Percentiles rank a stretch among this genome's conserved stretches.
Evolutionary conservation across 2,113 vertebrate species (phyloP).

Genomic region (Myiozetetes cayanensis): DNA sequence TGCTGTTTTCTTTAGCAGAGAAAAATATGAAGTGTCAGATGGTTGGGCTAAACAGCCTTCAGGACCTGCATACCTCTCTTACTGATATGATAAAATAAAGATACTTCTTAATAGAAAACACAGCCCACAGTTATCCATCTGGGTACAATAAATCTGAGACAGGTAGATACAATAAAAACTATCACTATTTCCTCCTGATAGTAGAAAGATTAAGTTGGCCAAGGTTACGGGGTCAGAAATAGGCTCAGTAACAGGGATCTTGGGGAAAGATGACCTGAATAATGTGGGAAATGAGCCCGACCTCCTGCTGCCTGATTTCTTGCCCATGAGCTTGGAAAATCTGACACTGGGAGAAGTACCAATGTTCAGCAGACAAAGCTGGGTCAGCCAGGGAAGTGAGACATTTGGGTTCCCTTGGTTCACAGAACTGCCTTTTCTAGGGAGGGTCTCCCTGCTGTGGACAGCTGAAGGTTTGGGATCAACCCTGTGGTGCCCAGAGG

Average conservation of each 20-base stretch:
- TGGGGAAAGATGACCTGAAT: not conserved
- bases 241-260: not conserved
- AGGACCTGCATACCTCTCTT: not conserved
- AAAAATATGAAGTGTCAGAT: not conserved
- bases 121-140: not conserved
- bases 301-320: not conserved
- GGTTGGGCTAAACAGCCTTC: not conserved
- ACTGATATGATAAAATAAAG: conserved; percentile 31
- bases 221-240: not conserved
- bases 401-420: rapidly evolving
- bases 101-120: conserved; percentile 33
- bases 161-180: conserved; percentile 18
- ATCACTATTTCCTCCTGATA: conserved; percentile 9
- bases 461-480: not conserved
- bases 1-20: not conserved
- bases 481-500: not conserved
- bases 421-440: not conserved
- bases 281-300: not conserved
- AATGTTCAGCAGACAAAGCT: not conserved
- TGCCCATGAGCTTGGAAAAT: not conserved
- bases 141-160: conserved; percentile 48
- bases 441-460: not conserved
- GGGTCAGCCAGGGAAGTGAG: not conserved
- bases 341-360: not conserved
- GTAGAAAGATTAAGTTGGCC: not conserved